Evolutionary conservation across 2,888 invertebrate genomes (phyloP).

Genomic region (Flexamia atlantica): DNA sequence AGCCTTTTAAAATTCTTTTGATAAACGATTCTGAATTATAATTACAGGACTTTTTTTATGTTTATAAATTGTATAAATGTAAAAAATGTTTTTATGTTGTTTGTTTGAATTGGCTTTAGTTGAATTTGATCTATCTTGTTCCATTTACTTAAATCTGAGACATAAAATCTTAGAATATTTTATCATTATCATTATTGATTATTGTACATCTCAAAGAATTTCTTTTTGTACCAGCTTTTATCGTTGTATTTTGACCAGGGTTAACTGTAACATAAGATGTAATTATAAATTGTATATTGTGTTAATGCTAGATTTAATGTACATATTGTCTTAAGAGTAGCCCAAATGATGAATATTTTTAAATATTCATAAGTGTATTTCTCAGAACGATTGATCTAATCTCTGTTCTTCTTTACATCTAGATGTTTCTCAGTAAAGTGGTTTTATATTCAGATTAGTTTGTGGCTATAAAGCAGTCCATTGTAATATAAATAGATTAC

Average conservation of each 20-base stretch:
- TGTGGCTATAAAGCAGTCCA: too few species aligned
- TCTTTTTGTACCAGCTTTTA: slow-evolving; percentile 13
- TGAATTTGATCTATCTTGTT: too few species aligned
- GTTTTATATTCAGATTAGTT: not conserved
- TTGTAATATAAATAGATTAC: too few species aligned
- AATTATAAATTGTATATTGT: not conserved
- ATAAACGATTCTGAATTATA: too few species aligned
- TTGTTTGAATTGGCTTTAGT: too few species aligned
- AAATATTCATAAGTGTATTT: slow-evolving; percentile 15
- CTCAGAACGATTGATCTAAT: not conserved
- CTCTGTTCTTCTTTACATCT: slow-evolving; percentile 21
- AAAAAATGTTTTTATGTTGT: too few species aligned
- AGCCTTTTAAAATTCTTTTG: too few species aligned
- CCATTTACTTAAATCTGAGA: too few species aligned
- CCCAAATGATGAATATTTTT: not conserved
- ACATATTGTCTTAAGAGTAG: slow-evolving; percentile 17
- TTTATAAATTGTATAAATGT: too few species aligned
- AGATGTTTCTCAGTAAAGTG: not conserved
- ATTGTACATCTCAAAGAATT: not conserved
- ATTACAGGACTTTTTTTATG: too few species aligned
- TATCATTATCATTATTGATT: too few species aligned
- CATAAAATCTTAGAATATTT: too few species aligned
- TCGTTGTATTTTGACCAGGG: slow-evolving; percentile 23
- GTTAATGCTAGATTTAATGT: slow-evolving; percentile 6
- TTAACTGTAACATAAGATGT: slow-evolving; percentile 19